phyloP scores from a whole-genome alignment of 2,797 vertebrate species.

The Scolopax bukidnonensis region DNA sequence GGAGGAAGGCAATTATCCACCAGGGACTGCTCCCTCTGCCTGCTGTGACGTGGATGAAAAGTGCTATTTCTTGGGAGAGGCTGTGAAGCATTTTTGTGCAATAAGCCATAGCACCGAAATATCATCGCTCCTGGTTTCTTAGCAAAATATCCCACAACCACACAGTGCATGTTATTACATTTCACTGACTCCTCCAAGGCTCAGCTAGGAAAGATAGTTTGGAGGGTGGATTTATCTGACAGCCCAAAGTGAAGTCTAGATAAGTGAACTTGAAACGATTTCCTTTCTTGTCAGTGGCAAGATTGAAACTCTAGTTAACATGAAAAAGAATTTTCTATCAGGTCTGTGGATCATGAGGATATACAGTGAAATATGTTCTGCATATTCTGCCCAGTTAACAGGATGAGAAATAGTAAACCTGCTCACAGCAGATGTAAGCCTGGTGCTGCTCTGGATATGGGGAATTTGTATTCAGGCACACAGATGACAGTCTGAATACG shows the following conservation, averaged over 20 bases:
- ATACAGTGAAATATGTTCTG: neutral
- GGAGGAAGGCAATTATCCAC: neutral
- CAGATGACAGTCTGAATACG: neutral
- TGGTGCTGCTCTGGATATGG: neutral
- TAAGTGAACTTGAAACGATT: neutral
- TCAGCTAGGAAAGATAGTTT: neutral
- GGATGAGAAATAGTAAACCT: neutral
- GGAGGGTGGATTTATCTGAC: neutral
- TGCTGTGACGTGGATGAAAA: neutral
- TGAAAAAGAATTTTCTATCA: neutral
- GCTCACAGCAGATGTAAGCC: neutral
- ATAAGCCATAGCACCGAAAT: neutral
- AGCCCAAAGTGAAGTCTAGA: neutral
- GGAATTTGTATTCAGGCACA: neutral
- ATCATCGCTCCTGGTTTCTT: neutral
- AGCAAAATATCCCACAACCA: neutral
- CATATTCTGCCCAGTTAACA: neutral
- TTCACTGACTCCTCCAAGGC: neutral
- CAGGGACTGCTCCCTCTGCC: neutral
- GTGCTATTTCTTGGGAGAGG: neutral
- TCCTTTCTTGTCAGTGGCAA: neutral
- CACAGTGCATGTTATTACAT: rapidly evolving
- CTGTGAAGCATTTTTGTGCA: neutral
- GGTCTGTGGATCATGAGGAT: neutral
- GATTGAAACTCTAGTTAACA: neutral